These are phyloP conservation scores for Mungos mungo DNA, from an alignment of 2,113 vertebrate genomes.

Conservation along the genomic window DNA sequence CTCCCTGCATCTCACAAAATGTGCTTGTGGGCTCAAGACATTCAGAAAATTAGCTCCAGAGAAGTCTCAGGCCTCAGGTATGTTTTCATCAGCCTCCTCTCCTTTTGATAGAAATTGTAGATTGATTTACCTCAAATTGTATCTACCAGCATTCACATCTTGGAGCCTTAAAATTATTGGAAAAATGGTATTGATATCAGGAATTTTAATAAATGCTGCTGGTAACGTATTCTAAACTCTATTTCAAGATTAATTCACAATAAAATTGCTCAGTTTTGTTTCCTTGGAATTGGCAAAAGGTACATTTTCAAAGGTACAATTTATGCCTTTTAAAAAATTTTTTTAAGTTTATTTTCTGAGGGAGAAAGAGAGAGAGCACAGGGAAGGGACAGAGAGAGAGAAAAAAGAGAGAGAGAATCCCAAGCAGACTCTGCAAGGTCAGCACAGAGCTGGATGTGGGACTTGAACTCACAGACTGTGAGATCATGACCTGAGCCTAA, in stretches of 20 bases:
- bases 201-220: neutral
- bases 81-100: neutral
- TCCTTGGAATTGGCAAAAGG: neutral
- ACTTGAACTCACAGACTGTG: too few species aligned
- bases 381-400: too few species aligned
- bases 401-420: too few species aligned
- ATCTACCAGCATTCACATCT: neutral
- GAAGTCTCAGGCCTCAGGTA: neutral
- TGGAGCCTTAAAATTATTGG: neutral
- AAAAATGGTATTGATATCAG: neutral
- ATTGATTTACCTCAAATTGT: neutral
- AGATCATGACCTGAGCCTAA: too few species aligned
- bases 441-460: too few species aligned
- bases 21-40: neutral
- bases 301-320: neutral
- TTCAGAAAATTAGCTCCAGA: neutral
- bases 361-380: too few species aligned
- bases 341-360: too few species aligned
- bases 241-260: neutral
- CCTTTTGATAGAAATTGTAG: neutral
- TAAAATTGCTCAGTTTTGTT: neutral
- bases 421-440: too few species aligned
- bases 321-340: neutral
- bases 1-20: neutral
- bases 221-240: neutral